Conservation (phyloP, 2,888 invertebrate species). For the Congeria kusceri region DNA sequence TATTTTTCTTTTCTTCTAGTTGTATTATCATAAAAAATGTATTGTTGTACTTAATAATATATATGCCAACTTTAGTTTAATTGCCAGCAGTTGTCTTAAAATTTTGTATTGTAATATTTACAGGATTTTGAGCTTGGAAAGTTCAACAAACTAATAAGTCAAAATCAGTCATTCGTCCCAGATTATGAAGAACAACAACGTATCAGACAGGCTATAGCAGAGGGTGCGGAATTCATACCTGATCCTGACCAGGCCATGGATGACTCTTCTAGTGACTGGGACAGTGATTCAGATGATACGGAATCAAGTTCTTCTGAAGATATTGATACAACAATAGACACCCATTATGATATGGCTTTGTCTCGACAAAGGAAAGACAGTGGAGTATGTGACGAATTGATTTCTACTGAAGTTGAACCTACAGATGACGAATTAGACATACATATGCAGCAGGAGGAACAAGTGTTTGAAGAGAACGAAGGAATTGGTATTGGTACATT, state of each 20-base stretch:
- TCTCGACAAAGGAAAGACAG: slow-evolving; percentile 6
- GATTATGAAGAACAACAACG: neutral
- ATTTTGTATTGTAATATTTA: neutral
- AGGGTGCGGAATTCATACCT: neutral
- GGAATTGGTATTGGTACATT: too few relatives aligned
- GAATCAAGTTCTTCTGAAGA: neutral
- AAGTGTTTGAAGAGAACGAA: too few relatives aligned
- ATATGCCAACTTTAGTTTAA: neutral
- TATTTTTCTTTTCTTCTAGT: too few relatives aligned
- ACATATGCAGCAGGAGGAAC: too few relatives aligned
- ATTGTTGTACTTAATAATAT: neutral
- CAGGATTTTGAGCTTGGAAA: slow-evolving; percentile 2
- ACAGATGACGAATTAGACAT: too few relatives aligned
- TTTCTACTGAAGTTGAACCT: neutral
- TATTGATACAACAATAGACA: neutral
- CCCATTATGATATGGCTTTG: neutral
- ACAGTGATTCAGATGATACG: neutral
- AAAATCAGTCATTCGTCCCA: neutral
- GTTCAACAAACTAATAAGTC: neutral
- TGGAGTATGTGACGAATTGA: neutral
- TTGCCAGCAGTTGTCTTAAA: neutral
- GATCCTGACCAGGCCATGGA: neutral
- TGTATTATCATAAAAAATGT: too few relatives aligned
- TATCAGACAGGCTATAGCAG: neutral
- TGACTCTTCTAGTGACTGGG: neutral